Percentiles rank a stretch among this genome's conserved stretches.
These are phyloP conservation scores for Sparus aurata DNA, from an alignment of 2,797 vertebrate species.

Conservation along the genomic window DNA sequence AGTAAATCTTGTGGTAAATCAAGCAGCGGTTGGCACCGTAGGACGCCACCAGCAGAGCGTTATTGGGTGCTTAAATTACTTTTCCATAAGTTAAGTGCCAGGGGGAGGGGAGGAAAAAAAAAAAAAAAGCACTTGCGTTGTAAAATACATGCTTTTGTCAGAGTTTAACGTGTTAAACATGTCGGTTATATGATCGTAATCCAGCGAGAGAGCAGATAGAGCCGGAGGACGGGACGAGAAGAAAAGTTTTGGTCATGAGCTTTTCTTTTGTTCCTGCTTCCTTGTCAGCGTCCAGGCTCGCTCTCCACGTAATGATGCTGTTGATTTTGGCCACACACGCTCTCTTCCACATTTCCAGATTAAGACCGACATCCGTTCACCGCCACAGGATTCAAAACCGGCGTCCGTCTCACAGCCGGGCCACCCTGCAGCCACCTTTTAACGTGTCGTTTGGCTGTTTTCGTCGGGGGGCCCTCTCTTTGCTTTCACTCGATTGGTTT, in stretches of 20 bases:
- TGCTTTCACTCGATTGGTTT: constrained; percentile 54
- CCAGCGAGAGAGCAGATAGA: background rate
- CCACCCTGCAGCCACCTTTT: constrained; percentile 58
- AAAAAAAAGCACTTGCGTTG: constrained; percentile 28
- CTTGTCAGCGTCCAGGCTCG: background rate
- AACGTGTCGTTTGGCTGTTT: constrained; percentile 39
- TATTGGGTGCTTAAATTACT: constrained; percentile 41
- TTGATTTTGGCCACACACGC: constrained; percentile 6
- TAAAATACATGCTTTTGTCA: constrained; percentile 28
- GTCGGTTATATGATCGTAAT: constrained; percentile 9
- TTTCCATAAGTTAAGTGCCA: constrained; percentile 51
- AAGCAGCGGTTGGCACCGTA: constrained; percentile 7
- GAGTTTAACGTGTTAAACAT: constrained; percentile 28
- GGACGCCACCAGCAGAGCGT: constrained; percentile 25
- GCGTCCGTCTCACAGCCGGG: constrained; percentile 17
- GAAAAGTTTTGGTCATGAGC: too few relatives aligned
- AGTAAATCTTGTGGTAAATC: constrained; percentile 57
- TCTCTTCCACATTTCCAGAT: constrained; percentile 14
- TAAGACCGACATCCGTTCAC: background rate
- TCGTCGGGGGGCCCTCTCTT: constrained; percentile 26
- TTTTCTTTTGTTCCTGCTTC: background rate
- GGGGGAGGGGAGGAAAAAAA: background rate
- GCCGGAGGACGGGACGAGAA: background rate
- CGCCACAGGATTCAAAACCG: constrained; percentile 31
- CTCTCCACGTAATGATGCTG: background rate